Percentiles rank a stretch among this genome's conserved stretches.
Evolutionary conservation across 2,797 vertebrate species (phyloP).

Genomic region (Mormyrops boulengeri): DNA sequence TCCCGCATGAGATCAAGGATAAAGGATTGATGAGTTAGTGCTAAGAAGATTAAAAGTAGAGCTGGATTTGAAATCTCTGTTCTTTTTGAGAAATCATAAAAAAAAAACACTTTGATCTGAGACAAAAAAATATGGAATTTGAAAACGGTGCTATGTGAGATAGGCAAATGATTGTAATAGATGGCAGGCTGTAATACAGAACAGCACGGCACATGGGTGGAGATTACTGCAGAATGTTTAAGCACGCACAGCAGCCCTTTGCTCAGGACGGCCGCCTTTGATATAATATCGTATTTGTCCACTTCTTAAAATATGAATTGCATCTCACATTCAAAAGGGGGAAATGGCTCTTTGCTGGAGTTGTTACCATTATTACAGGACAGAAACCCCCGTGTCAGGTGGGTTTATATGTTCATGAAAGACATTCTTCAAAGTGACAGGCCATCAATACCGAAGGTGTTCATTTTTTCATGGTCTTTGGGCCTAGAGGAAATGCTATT

Average conservation of each 20-base stretch:
- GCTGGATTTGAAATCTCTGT: conserved; percentile 24
- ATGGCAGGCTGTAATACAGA: conserved; percentile 33
- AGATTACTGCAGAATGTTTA: not conserved
- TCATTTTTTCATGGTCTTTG: conserved; percentile 71
- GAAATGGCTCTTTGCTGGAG: conserved; percentile 64
- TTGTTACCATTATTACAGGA: conserved; percentile 61
- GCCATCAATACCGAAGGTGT: conserved; percentile 67
- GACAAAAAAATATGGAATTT: conserved; percentile 34
- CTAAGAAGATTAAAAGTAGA: conserved; percentile 28
- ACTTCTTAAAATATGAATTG: conserved; percentile 30
- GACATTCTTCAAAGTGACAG: conserved; percentile 74
- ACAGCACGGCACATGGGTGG: conserved; percentile 18
- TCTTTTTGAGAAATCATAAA: conserved; percentile 20
- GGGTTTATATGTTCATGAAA: conserved; percentile 71
- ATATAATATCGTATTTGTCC: conserved; percentile 33
- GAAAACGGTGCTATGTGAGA: conserved; percentile 42
- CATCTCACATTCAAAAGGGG: conserved; percentile 43
- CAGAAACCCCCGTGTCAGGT: conserved; percentile 66
- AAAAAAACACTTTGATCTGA: conserved; percentile 26
- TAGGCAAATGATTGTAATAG: conserved; percentile 50
- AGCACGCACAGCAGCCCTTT: not conserved
- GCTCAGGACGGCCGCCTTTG: conserved; percentile 3
- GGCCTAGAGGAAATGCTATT: conserved; percentile 51
- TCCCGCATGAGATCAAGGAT: conserved; percentile 54
- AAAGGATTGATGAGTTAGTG: conserved; percentile 39